A percentile compares a stretch with the other conserved stretches of the same genome.
These are phyloP conservation scores for Aphyosemion australe DNA, from an alignment of 2,113 vertebrate species.

Conservation along the genomic window DNA sequence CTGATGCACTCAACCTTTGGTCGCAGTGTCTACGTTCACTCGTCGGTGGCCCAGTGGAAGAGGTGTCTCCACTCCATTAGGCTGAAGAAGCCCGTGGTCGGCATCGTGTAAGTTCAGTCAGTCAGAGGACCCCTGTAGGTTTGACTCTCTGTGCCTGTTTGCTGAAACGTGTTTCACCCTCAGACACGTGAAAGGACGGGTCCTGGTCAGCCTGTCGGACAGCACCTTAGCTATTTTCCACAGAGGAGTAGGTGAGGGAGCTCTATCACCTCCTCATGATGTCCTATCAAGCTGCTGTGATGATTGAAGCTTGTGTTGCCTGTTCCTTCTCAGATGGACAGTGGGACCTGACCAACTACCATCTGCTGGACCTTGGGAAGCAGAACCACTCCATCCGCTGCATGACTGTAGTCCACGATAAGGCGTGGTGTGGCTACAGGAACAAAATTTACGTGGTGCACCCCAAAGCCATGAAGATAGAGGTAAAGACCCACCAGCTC, in stretches of 20 bases:
- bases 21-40: constrained; percentile 95
- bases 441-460: constrained; percentile 98
- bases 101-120: constrained; percentile 91
- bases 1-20: background rate
- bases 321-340: constrained; percentile 85
- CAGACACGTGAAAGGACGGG: constrained; percentile 97
- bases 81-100: constrained; percentile 96
- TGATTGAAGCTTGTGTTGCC: background rate
- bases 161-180: constrained; percentile 13
- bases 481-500: constrained; percentile 71
- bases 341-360: constrained; percentile 98
- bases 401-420: constrained; percentile 96
- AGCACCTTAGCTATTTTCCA: constrained; percentile 97
- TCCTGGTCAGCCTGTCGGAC: constrained; percentile 93
- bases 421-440: constrained; percentile 97
- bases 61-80: constrained; percentile 97
- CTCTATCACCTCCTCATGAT: background rate
- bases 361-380: constrained; percentile 91
- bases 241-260: constrained; percentile 89
- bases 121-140: background rate
- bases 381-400: constrained; percentile 94
- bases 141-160: background rate
- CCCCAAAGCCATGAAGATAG: constrained; percentile 98
- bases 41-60: constrained; percentile 96
- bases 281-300: background rate